phyloP scores from a whole-genome alignment of 2,888 invertebrate species.

The Hirtodrosophila duncani region DNA sequence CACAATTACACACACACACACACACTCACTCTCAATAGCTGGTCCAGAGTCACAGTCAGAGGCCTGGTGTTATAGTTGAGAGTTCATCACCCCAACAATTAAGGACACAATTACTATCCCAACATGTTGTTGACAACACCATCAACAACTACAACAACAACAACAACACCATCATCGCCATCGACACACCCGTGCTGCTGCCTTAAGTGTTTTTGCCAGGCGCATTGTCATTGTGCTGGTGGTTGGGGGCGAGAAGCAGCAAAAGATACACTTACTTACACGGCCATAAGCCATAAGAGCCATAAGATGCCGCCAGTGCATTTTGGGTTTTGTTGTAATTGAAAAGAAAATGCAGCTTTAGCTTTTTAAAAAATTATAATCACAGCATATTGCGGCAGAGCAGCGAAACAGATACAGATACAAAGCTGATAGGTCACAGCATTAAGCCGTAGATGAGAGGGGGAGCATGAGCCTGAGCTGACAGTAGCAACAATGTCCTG shows the following conservation, averaged over 20 bases:
- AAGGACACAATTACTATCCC: constrained; percentile 64
- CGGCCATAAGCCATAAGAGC: constrained; percentile 37
- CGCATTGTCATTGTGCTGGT: constrained; percentile 35
- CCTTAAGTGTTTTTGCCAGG: constrained; percentile 56
- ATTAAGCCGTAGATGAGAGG: constrained; percentile 50
- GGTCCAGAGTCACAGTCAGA: constrained; percentile 13
- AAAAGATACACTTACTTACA: constrained; percentile 48
- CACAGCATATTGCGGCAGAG: constrained; percentile 61
- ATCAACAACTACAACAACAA: not conserved
- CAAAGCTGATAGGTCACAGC: constrained; percentile 76
- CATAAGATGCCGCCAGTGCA: constrained; percentile 33
- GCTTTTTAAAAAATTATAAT: constrained; percentile 73
- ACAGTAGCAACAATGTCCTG: constrained; percentile 42
- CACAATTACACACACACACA: not conserved
- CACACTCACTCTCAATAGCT: not conserved
- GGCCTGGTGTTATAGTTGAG: constrained; percentile 45
- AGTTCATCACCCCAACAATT: constrained; percentile 63
- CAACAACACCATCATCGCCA: not conserved
- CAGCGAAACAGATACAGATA: constrained; percentile 48
- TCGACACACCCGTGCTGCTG: not conserved
- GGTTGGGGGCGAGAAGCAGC: not conserved
- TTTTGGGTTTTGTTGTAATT: no score
- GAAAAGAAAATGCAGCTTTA: constrained; percentile 74
- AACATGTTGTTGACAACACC: constrained; percentile 27
- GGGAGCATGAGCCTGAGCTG: constrained; percentile 6